phyloP scores from a whole-genome alignment of 2,797 vertebrate species.

The Danionella dracula region DNA sequence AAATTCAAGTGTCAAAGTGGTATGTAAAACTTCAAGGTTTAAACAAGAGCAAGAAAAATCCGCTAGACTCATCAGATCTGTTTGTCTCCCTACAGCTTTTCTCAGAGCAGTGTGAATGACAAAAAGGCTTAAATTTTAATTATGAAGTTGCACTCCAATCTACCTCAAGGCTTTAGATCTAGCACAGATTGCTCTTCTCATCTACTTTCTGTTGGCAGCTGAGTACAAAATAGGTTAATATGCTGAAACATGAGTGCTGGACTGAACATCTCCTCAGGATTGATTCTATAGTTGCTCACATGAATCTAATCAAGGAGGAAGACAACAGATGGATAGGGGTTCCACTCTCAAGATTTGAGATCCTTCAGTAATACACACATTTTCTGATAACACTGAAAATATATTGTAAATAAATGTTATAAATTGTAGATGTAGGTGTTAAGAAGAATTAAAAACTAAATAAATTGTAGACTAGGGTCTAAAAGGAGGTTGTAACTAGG shows the following conservation, averaged over 20 bases:
- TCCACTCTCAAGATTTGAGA: background rate
- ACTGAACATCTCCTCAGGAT: background rate
- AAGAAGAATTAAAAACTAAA: background rate
- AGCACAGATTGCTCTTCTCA: background rate
- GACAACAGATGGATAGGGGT: background rate
- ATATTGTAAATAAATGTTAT: background rate
- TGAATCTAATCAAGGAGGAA: background rate
- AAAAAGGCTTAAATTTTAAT: constrained; percentile 59
- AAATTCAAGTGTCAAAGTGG: background rate
- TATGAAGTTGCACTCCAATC: constrained; percentile 51
- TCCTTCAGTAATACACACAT: background rate
- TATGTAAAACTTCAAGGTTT: constrained; percentile 5
- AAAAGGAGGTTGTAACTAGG: too few species aligned
- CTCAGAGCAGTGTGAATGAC: constrained; percentile 14
- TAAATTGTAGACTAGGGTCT: too few species aligned
- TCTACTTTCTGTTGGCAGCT: background rate
- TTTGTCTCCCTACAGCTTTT: constrained; percentile 7
- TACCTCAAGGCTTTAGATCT: background rate
- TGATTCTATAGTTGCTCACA: background rate
- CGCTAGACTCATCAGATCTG: constrained; percentile 28
- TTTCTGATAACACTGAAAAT: background rate
- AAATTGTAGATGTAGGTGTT: constrained; percentile 5
- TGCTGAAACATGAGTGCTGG: background rate
- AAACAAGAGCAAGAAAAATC: constrained; percentile 36
- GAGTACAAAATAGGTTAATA: constrained; percentile 13